Conservation (phyloP, 2,888 invertebrate species). For the Mesodorylaimus sp. region DNA sequence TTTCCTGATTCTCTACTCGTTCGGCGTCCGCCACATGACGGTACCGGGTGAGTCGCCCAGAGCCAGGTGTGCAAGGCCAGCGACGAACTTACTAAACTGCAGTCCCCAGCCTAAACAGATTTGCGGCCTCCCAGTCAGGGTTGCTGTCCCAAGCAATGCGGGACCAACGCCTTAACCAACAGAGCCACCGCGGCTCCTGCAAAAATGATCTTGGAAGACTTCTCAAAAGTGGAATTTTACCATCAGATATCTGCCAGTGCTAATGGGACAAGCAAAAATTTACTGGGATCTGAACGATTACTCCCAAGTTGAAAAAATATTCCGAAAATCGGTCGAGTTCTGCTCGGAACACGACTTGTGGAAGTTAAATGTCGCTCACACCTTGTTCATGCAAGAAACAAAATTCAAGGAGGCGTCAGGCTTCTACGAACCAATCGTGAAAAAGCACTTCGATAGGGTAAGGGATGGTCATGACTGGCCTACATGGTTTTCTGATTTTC, state of each 20-base stretch:
- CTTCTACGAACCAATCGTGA: slow-evolving; percentile 92
- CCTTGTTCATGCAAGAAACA: slow-evolving; percentile 94
- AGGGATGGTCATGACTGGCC: slow-evolving; percentile 15
- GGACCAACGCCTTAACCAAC: too few species aligned
- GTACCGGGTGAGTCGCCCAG: too few species aligned
- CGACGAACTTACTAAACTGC: too few species aligned
- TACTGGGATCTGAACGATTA: slow-evolving; percentile 95
- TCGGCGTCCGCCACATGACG: too few species aligned
- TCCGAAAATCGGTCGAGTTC: slow-evolving; percentile 88
- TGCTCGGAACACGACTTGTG: slow-evolving; percentile 91
- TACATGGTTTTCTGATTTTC: neutral
- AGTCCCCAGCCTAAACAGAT: too few species aligned
- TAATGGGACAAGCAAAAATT: slow-evolving; percentile 98
- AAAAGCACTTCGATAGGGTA: slow-evolving; percentile 65
- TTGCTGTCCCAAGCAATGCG: too few species aligned
- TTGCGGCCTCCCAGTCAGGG: too few species aligned
- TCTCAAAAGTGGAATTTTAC: too few species aligned
- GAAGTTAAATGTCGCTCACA: slow-evolving; percentile 94
- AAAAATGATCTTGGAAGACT: too few species aligned
- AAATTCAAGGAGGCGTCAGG: slow-evolving; percentile 94
- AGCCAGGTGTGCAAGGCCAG: too few species aligned
- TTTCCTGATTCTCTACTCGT: too few species aligned
- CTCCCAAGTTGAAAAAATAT: slow-evolving; percentile 82
- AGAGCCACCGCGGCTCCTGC: too few species aligned
- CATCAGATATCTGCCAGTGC: slow-evolving; percentile 68